These are phyloP conservation scores for Todiramphus saurophagus DNA, from an alignment of 2,113 vertebrate genomes.

Conservation along the genomic window DNA sequence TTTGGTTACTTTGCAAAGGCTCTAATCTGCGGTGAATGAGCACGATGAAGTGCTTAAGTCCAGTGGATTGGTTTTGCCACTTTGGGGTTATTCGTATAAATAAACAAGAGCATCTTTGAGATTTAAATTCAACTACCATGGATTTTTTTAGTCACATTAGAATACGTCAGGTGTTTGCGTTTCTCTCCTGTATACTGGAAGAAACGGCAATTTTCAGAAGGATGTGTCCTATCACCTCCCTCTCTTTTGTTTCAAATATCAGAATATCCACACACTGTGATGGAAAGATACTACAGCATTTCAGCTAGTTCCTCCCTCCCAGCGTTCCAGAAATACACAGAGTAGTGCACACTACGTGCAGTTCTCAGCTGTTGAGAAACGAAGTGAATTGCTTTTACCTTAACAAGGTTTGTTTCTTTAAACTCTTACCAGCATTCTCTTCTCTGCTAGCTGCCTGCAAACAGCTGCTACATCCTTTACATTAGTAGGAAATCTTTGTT, in stretches of 20 bases:
- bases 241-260: not conserved
- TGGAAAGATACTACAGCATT: not conserved
- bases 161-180: not conserved
- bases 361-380: not conserved
- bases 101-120: not conserved
- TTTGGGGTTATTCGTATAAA: not conserved
- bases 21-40: not conserved
- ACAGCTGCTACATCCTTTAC: slow-evolving; percentile 87
- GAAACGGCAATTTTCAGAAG: not conserved
- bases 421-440: slow-evolving; percentile 83
- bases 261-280: not conserved
- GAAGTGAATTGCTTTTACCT: not conserved
- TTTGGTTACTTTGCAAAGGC: not conserved
- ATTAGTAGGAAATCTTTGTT: slow-evolving; percentile 90
- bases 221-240: not conserved
- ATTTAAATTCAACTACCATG: not conserved
- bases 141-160: not conserved
- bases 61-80: not conserved
- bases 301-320: not conserved
- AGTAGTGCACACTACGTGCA: not conserved
- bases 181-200: not conserved
- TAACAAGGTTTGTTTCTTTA: not conserved
- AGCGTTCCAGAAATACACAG: not conserved
- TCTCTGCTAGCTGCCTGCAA: slow-evolving; percentile 88
- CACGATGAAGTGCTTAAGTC: not conserved